Percentiles rank a stretch among this genome's conserved stretches.
Evolutionary conservation across 2,888 invertebrate species (phyloP).

Genomic region (Sericinus montela): DNA sequence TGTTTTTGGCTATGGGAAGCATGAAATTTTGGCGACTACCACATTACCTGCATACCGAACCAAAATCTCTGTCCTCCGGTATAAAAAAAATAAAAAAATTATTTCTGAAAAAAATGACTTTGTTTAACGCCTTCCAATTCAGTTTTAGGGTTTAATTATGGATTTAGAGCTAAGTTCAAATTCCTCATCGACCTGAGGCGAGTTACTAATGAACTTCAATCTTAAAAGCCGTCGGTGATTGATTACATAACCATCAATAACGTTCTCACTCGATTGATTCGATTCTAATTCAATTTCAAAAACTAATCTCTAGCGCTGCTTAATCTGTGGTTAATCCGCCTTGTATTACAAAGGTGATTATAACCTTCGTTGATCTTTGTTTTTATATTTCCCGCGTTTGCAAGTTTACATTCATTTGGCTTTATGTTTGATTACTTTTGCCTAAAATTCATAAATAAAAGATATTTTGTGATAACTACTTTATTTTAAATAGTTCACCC

Average conservation of each 20-base stretch:
- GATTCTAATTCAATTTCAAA: conserved; percentile 34
- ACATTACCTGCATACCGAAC: too few relatives aligned
- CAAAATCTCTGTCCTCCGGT: too few relatives aligned
- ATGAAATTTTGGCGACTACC: too few relatives aligned
- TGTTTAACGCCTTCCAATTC: not conserved
- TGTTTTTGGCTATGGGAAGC: too few relatives aligned
- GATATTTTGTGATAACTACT: too few relatives aligned
- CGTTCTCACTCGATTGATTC: conserved; percentile 41
- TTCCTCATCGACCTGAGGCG: conserved; percentile 23
- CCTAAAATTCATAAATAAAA: too few relatives aligned
- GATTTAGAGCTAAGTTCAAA: conserved; percentile 11
- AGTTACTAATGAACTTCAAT: conserved; percentile 31
- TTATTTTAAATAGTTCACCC: too few relatives aligned
- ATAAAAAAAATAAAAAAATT: too few relatives aligned
- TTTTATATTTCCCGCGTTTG: too few relatives aligned
- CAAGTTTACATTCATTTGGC: too few relatives aligned
- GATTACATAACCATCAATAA: conserved; percentile 35
- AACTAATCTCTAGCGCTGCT: conserved; percentile 25
- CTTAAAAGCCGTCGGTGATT: conserved; percentile 31
- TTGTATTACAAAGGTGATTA: conserved; percentile 1
- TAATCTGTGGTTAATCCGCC: not conserved
- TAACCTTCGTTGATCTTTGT: not conserved
- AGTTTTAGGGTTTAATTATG: conserved; percentile 15
- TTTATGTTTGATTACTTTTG: too few relatives aligned
- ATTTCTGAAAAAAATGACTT: not conserved